Conservation (phyloP, 2,113 vertebrate genomes). For the Motacilla tschutschensis region DNA sequence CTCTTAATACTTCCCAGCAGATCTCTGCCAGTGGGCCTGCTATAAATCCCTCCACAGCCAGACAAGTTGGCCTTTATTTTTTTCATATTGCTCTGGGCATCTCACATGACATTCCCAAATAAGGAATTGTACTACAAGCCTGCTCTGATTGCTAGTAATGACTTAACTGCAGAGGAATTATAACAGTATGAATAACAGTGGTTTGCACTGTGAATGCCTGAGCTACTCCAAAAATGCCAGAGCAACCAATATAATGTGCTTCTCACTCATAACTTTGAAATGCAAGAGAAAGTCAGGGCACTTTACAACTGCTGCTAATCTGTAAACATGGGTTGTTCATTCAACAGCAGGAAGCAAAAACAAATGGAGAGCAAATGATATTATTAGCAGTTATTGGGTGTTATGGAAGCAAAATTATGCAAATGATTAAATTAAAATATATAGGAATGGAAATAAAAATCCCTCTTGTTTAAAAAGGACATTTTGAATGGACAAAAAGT, state of each 20-base stretch:
- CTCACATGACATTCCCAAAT: constrained; percentile 99
- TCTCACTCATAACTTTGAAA: constrained; percentile 66
- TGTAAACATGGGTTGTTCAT: constrained; percentile 70
- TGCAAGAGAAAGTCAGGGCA: constrained; percentile 63
- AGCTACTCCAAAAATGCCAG: constrained; percentile 76
- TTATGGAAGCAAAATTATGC: background rate
- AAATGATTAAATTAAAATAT: background rate
- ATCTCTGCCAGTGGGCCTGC: constrained; percentile 78
- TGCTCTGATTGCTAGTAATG: constrained; percentile 92
- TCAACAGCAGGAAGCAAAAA: constrained; percentile 65
- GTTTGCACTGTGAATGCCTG: constrained; percentile 73
- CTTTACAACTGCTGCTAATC: constrained; percentile 65
- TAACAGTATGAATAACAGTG: constrained; percentile 87
- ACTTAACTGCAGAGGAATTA: constrained; percentile 96
- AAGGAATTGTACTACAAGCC: constrained; percentile 91
- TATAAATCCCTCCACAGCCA: constrained; percentile 88
- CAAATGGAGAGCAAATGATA: constrained; percentile 35
- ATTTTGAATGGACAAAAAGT: background rate
- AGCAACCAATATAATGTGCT: constrained; percentile 66
- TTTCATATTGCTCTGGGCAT: constrained; percentile 86
- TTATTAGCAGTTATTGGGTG: background rate
- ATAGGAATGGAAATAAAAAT: background rate
- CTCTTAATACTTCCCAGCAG: constrained; percentile 79
- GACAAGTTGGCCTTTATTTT: constrained; percentile 87
- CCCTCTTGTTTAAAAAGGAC: background rate